Evolutionary conservation across 2,113 vertebrate species (phyloP).

Genomic region (Channa argus): DNA sequence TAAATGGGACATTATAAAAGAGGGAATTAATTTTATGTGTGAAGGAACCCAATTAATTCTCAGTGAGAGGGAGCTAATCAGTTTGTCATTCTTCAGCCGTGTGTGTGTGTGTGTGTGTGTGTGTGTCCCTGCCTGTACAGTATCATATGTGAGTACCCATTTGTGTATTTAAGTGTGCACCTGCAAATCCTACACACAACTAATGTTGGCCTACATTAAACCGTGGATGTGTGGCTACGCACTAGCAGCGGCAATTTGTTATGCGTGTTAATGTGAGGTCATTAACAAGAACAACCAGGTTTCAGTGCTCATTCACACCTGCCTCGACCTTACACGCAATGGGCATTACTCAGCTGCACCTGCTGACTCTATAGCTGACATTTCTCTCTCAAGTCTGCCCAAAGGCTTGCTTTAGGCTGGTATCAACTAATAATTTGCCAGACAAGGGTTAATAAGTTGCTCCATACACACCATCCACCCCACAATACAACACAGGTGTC

Average conservation of each 20-base stretch:
- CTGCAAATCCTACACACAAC: slow-evolving; percentile 5
- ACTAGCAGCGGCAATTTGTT: slow-evolving; percentile 47
- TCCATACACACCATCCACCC: background rate
- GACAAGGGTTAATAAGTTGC: slow-evolving; percentile 8
- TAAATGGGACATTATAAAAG: slow-evolving; percentile 72
- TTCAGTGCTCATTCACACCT: slow-evolving; percentile 3
- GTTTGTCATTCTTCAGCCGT: slow-evolving; percentile 61
- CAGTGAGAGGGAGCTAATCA: slow-evolving; percentile 75
- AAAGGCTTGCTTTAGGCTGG: slow-evolving; percentile 6
- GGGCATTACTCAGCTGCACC: background rate
- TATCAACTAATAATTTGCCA: slow-evolving; percentile 14
- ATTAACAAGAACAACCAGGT: slow-evolving; percentile 25
- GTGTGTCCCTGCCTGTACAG: slow-evolving; percentile 2
- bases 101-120: slow-evolving; percentile 4
- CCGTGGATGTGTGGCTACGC: slow-evolving; percentile 9
- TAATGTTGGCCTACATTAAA: slow-evolving; percentile 24
- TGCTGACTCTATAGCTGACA: background rate
- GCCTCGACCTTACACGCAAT: slow-evolving; percentile 12
- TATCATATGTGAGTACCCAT: background rate
- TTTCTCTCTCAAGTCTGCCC: slow-evolving; percentile 12
- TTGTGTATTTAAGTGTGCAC: background rate
- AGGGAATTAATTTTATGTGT: slow-evolving; percentile 80
- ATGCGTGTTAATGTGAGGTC: slow-evolving; percentile 37
- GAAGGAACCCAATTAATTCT: slow-evolving; percentile 83
- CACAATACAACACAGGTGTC: background rate